Evolutionary conservation across 2,113 vertebrate species (phyloP).

Genomic region (Ailurus styani): DNA sequence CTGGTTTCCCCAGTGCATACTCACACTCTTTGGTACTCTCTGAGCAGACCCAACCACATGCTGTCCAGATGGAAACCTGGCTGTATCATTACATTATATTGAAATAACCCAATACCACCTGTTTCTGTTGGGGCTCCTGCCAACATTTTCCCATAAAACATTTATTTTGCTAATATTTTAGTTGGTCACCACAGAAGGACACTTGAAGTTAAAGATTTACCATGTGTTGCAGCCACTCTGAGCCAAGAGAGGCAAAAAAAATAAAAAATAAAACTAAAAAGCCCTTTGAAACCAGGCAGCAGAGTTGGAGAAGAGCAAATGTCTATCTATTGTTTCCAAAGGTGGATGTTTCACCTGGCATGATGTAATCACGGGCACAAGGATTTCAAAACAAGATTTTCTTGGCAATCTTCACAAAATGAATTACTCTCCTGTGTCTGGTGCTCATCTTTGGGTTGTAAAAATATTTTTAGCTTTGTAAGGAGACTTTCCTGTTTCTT

Average conservation of each 20-base stretch:
- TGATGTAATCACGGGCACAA: conserved; percentile 47
- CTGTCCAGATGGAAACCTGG: conserved; percentile 90
- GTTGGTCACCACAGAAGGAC: conserved; percentile 89
- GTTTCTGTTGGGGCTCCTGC: conserved; percentile 87
- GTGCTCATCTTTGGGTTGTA: conserved; percentile 54
- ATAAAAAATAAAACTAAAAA: conserved; percentile 65
- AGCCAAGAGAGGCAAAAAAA: conserved; percentile 72
- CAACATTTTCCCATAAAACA: conserved; percentile 92
- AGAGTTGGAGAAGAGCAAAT: conserved; percentile 61
- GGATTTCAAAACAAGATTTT: conserved; percentile 64
- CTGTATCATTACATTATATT: conserved; percentile 95
- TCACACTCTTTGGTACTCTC: conserved; percentile 86
- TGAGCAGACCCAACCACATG: conserved; percentile 87
- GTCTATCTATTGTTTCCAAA: conserved; percentile 71
- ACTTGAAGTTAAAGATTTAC: conserved; percentile 88
- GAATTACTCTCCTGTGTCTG: conserved; percentile 63
- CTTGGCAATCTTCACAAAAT: conserved; percentile 66
- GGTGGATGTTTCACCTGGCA: conserved; percentile 60
- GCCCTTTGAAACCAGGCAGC: conserved; percentile 47
- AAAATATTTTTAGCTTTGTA: conserved; percentile 54
- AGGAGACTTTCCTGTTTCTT: conserved; percentile 49
- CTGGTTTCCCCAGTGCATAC: conserved; percentile 85
- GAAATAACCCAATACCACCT: conserved; percentile 97
- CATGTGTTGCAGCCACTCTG: conserved; percentile 79
- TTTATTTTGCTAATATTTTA: conserved; percentile 90